A percentile compares a stretch with the other conserved stretches of the same genome.
Evolutionary conservation across 2,797 vertebrate species (phyloP).

Genomic region (Kryptopterus vitreolus): DNA sequence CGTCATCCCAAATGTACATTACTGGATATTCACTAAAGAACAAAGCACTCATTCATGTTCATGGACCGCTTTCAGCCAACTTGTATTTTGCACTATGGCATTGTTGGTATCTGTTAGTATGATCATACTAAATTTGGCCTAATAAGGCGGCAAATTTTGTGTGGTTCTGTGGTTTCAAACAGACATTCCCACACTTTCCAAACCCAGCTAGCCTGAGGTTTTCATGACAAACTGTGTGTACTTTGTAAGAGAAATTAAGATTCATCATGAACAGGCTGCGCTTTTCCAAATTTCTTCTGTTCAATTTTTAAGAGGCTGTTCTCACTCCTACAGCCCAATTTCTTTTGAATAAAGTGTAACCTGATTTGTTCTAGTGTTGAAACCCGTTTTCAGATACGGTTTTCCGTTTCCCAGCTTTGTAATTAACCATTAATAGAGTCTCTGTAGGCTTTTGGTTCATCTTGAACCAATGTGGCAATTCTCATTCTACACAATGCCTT

Average conservation of each 20-base stretch:
- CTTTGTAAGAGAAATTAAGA: not conserved
- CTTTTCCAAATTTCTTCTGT: not conserved
- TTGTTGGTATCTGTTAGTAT: no score
- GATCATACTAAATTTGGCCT: not conserved
- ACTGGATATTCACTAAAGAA: not conserved
- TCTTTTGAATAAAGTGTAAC: not conserved
- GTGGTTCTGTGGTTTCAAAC: not conserved
- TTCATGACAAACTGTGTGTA: not conserved
- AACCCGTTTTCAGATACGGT: not conserved
- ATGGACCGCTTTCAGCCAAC: not conserved
- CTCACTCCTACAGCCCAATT: not conserved
- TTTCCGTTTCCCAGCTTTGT: not conserved
- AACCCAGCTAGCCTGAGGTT: not conserved
- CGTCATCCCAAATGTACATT: not conserved
- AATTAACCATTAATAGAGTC: not conserved
- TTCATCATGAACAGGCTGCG: not conserved
- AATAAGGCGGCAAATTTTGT: not conserved
- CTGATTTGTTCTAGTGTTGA: not conserved
- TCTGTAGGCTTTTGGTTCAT: not conserved
- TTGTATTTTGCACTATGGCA: not conserved
- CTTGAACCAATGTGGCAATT: not conserved
- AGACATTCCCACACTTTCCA: not conserved
- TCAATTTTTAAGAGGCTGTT: not conserved
- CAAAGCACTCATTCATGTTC: not conserved
- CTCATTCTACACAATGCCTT: no score